phyloP scores from a whole-genome alignment of 2,113 vertebrate genomes.

The Oxyura jamaicensis region DNA sequence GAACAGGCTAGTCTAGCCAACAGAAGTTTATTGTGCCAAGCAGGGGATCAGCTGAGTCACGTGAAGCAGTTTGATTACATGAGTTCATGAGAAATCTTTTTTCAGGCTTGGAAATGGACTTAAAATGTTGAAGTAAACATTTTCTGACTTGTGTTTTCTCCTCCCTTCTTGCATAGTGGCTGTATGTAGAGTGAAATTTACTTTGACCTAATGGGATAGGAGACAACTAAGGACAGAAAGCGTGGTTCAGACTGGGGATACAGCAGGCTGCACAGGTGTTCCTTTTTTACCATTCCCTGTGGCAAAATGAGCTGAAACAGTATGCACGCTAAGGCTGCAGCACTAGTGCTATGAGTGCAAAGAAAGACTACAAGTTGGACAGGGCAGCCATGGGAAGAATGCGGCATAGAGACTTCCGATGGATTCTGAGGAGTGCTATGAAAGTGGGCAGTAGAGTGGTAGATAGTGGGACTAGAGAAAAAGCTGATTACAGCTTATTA shows the following conservation, averaged over 20 bases:
- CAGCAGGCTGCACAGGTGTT: background rate
- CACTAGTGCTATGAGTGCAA: background rate
- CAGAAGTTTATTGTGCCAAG: accelerated
- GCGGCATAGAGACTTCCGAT: background rate
- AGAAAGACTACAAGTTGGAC: background rate
- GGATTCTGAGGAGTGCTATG: background rate
- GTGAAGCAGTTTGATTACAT: background rate
- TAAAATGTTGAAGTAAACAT: background rate
- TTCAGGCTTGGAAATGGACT: background rate
- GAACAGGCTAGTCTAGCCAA: background rate
- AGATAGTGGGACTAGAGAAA: background rate
- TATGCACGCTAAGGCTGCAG: background rate
- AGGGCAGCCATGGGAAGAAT: background rate
- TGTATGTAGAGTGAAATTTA: background rate
- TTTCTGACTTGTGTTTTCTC: background rate
- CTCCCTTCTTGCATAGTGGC: background rate
- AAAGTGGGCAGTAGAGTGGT: background rate
- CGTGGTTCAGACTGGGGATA: background rate
- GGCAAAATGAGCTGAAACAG: background rate
- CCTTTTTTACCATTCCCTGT: background rate
- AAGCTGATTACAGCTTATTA: background rate
- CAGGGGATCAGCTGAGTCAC: background rate
- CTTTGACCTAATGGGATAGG: background rate
- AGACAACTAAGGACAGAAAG: background rate
- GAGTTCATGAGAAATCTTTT: background rate